These are phyloP conservation scores for Rhabdornis inornatus DNA, from an alignment of 2,113 vertebrate genomes.

Conservation along the genomic window DNA sequence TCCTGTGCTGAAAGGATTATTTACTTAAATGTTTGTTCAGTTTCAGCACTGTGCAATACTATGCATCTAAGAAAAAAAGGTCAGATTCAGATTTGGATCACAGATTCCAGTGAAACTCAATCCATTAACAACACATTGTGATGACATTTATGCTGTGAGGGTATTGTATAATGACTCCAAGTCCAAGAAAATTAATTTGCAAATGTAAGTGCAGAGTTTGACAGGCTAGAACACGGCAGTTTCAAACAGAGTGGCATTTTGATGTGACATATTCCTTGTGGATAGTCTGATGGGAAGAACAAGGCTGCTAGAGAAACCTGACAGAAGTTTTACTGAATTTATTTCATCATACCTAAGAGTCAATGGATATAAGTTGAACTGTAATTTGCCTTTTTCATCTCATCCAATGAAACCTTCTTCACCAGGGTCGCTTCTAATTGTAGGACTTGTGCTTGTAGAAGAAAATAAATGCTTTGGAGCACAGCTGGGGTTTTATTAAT, in stretches of 20 bases:
- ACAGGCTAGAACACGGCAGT: background rate
- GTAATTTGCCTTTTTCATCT: background rate
- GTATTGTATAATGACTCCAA: background rate
- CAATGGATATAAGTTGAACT: background rate
- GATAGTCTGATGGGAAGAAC: background rate
- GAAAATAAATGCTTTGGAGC: background rate
- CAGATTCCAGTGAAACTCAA: background rate
- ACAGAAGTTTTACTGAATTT: background rate
- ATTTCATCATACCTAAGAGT: background rate
- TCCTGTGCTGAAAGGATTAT: background rate
- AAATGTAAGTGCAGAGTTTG: background rate
- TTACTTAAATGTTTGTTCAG: background rate
- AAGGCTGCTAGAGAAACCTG: background rate
- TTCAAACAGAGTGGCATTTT: background rate
- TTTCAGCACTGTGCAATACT: background rate
- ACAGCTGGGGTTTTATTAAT: background rate
- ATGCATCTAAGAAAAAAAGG: background rate
- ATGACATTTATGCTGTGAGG: background rate
- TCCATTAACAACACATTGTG: background rate
- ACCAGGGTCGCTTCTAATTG: background rate
- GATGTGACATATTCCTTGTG: background rate
- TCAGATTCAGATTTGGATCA: background rate
- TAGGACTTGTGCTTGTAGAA: background rate
- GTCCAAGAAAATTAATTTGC: constrained; percentile 1
- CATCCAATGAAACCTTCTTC: background rate